Percentiles rank a stretch among this genome's conserved stretches.
Conservation (phyloP, 2,113 vertebrate genomes). For the Labrus mixtus region DNA sequence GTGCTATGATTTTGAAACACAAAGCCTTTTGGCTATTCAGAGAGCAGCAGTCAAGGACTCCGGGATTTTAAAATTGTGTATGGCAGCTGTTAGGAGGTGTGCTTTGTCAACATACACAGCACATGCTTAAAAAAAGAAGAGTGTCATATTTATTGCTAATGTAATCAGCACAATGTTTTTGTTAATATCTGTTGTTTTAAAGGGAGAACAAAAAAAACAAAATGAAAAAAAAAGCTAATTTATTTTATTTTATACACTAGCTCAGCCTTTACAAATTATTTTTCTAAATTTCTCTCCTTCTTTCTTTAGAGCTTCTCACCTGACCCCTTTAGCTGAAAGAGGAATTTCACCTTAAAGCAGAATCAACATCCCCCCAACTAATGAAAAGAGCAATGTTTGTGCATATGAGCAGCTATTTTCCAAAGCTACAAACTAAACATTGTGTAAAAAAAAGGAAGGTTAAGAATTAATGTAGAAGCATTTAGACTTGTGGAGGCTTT, state of each 20-base stretch:
- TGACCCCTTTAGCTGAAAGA: constrained; percentile 8
- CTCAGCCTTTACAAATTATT: constrained; percentile 79
- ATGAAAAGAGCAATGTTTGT: constrained; percentile 14
- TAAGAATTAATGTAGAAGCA: neutral
- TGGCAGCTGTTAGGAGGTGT: constrained; percentile 72
- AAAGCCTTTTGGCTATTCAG: constrained; percentile 55
- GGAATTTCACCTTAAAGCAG: constrained; percentile 42
- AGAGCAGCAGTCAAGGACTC: constrained; percentile 66
- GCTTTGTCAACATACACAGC: constrained; percentile 61
- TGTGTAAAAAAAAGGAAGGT: constrained; percentile 1
- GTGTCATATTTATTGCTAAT: constrained; percentile 77
- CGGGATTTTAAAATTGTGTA: constrained; percentile 59
- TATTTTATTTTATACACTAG: constrained; percentile 83
- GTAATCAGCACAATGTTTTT: constrained; percentile 78
- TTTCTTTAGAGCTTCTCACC: constrained; percentile 37
- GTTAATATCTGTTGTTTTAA: constrained; percentile 69
- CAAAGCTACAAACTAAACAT: constrained; percentile 25
- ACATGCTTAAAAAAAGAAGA: constrained; percentile 58
- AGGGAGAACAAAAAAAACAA: constrained; percentile 47
- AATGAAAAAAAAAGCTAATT: constrained; percentile 65
- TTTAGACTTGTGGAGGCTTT: neutral
- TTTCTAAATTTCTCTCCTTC: constrained; percentile 73
- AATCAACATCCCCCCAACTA: constrained; percentile 54
- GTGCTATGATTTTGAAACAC: constrained; percentile 70
- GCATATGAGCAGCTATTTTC: constrained; percentile 37